Evolutionary conservation across 2,888 invertebrate genomes (phyloP), one percentile per base, ranked within the genome.

Genomic region (Eustalomyia histrio): DNA sequence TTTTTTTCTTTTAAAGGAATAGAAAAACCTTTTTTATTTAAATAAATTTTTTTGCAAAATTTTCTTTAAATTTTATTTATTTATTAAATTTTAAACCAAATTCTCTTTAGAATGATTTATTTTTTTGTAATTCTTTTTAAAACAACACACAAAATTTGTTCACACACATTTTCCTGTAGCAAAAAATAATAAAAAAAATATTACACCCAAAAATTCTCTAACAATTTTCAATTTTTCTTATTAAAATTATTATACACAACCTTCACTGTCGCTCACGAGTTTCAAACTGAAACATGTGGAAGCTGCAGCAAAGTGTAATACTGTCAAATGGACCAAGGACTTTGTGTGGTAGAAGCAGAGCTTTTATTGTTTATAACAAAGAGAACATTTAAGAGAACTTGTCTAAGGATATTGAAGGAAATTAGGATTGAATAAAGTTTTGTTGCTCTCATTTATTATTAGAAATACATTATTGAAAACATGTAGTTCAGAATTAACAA

Each of bases 301-400:
- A 75, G 78, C 78, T 79, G 79, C 82, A 79, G 76, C 81, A 74
- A 78, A 74, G 33, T 78, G 74, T 74, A 61, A 74, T 58, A 61
- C 55, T 61, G 61, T 61, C 81, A 78, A 71, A 78, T 81, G 78
- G 81, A 78, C 81, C 81, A 81, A 81, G 81, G 81, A 81, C 81
- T 81, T 78, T 81, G 71, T 81, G 81, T 75, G 81, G 81, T 75
- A 81, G 61, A 75, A 71, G 63, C 63, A 71, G 35, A 81, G 81
- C 81, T 81, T 81, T 81, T 63, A 39, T 24, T 50, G 55, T 58
- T 72, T 61, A 55, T 33, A 9, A 10, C 1, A 21, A 67, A 80
- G 68, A 63, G 71, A 57, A n/a, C 7, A 55, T 39, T 69, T 74
- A 81, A 81, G 80, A 81, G 80, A 81, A 35, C 29, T 29, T 24